Evolutionary conservation across 2,888 invertebrate species (phyloP).

Genomic region (Thereva unica): DNA sequence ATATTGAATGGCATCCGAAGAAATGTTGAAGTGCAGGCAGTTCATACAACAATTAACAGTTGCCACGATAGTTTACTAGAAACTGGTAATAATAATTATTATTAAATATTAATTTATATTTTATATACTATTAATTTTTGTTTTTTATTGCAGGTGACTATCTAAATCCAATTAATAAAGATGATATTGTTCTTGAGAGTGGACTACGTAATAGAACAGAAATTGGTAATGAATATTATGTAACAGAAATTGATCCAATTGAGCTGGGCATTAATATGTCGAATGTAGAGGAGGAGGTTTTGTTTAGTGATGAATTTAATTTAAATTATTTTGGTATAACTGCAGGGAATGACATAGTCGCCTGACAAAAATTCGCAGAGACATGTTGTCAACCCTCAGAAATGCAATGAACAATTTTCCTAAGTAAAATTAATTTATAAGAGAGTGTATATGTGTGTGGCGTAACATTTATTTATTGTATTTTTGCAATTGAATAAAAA

Average conservation of each 20-base stretch:
- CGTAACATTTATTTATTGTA: constrained; percentile 30
- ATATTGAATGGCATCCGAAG: constrained; percentile 65
- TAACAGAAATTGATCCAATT: constrained; percentile 58
- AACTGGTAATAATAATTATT: constrained; percentile 49
- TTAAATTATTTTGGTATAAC: constrained; percentile 58
- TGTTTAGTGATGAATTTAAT: constrained; percentile 58
- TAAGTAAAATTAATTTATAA: constrained; percentile 23
- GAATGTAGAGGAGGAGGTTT: constrained; percentile 54
- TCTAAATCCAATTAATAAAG: constrained; percentile 73
- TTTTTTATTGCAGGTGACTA: constrained; percentile 61
- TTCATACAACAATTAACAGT: constrained; percentile 56
- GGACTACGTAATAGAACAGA: constrained; percentile 60
- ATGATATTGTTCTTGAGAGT: constrained; percentile 77
- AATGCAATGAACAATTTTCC: constrained; percentile 21
- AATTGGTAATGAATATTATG: constrained; percentile 49
- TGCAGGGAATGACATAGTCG: constrained; percentile 55
- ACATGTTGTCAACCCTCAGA: constrained; percentile 2
- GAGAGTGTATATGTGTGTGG: constrained; percentile 32
- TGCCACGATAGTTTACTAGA: constrained; percentile 57
- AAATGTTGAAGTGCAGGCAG: constrained; percentile 65
- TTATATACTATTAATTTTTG: constrained; percentile 19
- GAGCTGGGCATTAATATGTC: constrained; percentile 57
- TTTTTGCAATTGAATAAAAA: constrained; percentile 31
- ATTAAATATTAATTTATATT: constrained; percentile 1
- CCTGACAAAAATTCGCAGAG: constrained; percentile 50